Base-by-base conservation (phyloP, 1,140 invertebrate genomes). In the Neuroterus valhalla region DNA sequence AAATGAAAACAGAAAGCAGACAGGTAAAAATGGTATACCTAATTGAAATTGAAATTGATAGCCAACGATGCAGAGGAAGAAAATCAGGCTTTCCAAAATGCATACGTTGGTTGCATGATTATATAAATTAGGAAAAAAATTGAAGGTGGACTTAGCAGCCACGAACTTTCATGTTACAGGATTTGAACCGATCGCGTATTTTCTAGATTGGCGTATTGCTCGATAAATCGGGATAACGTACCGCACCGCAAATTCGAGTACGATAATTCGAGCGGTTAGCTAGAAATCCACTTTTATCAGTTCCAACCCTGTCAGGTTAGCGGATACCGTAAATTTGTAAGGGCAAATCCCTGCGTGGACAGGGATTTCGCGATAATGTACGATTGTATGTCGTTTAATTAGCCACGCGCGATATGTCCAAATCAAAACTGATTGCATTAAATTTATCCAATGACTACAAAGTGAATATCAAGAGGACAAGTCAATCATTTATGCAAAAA, bases 221-320 rank as follows among this genome's bases (percentile, higher is more conserved):
- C 71, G 62, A 80, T 78, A 77, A 82, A 85, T 84, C 80, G 78
- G 79, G 82, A 85, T 85, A 85, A 83, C 84, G 79, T 77, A 66
- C 74, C 70, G 78, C 66, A 67, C 75, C 77, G 81, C 84, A 85
- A 85, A 85, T 85, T 85, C 76, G 71, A 73, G 52, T 66, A 74
- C 75, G 79, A 84, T 85, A 83, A 85, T 85, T 85, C 82, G 78
- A 78, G 19, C 76, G 68, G 72, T 66, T 73, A 73, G 78, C 67
- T 72, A 43, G 52, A 44, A 66, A 77, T 78, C 76, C 81, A 83
- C 81, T 85, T 85, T 85, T 85, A 84, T 85, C 82, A 83, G 84
- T 78, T 77, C 76, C 76, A 76, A 76, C 74, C 74, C 48, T 76
- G 77, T 79, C 55, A 55, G 74, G 77, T 77, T 76, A 79, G 78